A percentile compares a stretch with the other conserved stretches of the same genome.
Evolutionary conservation across 1,140 invertebrate species (phyloP).

Genomic region (Trachelipus rathkii): DNA sequence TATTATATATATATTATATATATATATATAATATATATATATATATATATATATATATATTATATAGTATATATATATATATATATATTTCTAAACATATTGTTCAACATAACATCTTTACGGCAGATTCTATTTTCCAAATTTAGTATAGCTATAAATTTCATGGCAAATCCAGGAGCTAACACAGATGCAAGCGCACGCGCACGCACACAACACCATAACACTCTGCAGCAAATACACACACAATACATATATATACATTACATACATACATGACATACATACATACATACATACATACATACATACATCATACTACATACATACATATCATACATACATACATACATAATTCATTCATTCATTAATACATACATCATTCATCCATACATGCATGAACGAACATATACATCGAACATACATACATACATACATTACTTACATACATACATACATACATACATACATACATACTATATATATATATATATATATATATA

Average conservation of each 20-base stretch:
- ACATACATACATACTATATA: no score
- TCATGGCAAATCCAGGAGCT: neutral
- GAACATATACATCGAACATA: no score
- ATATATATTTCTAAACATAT: neutral
- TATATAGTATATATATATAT: neutral
- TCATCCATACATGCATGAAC: no score
- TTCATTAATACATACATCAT: no score
- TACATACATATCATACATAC: no score
- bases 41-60: neutral
- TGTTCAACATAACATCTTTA: neutral
- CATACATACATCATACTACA: no score
- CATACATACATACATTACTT: no score
- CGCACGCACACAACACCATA: no score
- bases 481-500: no score
- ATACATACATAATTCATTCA: neutral
- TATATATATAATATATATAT: neutral
- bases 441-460: no score
- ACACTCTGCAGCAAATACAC: neutral
- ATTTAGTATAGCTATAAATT: neutral
- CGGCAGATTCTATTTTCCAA: neutral
- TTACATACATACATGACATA: no score
- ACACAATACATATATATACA: neutral
- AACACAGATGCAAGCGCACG: neutral
- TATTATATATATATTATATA: neutral
- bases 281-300: no score